These are phyloP conservation scores for Malachius bipustulatus DNA, from an alignment of 2,888 invertebrate genomes.

Conservation along the genomic window DNA sequence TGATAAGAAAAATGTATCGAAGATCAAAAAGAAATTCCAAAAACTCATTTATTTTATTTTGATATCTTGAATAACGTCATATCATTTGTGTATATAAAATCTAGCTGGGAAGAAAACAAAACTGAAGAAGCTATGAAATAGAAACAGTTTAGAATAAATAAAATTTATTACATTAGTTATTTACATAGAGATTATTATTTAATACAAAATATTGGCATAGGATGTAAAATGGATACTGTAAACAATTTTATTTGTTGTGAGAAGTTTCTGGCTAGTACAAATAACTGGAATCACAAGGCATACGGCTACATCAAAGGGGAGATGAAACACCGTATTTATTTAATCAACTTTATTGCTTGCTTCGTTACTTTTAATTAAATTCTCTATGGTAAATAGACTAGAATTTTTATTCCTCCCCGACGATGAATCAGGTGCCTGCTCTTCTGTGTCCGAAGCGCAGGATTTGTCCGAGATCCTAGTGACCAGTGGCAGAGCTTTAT, in stretches of 20 bases:
- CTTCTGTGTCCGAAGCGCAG: constrained; percentile 15
- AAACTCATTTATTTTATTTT: too few relatives aligned
- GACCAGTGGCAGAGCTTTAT: constrained; percentile 28
- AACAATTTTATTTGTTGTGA: constrained; percentile 20
- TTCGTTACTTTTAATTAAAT: constrained; percentile 35
- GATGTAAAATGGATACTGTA: constrained; percentile 8
- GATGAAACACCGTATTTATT: constrained; percentile 27
- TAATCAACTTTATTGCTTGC: constrained; percentile 29
- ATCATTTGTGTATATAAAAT: too few relatives aligned
- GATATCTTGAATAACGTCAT: too few relatives aligned
- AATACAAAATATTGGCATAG: constrained; percentile 13
- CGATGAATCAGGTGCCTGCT: constrained; percentile 13
- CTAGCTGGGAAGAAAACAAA: too few relatives aligned
- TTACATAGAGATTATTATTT: too few relatives aligned
- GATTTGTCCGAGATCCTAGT: constrained; percentile 19
- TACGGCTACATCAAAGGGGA: constrained; percentile 28
- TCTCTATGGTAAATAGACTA: constrained; percentile 37
- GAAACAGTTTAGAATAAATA: too few relatives aligned
- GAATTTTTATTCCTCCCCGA: constrained; percentile 33
- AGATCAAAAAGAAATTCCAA: too few relatives aligned
- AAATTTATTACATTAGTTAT: too few relatives aligned
- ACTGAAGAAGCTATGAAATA: too few relatives aligned
- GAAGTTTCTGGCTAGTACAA: constrained; percentile 25
- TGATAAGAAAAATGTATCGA: too few relatives aligned
- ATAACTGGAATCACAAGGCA: constrained; percentile 29